Evolutionary conservation across 2,797 vertebrate genomes (phyloP), one percentile per base, ranked within the genome.

Genomic region (Acestrorhynchus altus): DNA sequence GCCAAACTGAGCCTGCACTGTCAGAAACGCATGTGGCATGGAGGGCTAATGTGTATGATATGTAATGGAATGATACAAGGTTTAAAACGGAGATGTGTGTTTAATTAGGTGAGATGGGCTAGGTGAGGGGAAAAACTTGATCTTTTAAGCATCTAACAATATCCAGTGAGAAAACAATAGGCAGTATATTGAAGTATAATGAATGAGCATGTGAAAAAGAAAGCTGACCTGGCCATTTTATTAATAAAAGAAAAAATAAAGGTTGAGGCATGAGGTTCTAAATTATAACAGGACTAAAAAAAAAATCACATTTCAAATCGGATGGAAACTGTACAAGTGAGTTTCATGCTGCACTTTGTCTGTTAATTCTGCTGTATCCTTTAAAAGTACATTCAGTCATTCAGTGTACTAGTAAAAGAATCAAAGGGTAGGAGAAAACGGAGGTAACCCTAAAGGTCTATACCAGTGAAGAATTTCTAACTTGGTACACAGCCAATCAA

Each of bases 351-450:
- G 86, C 87, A 83, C 87, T 79, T 85, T 78, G 76, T 86, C 84
- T 87, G 87, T 74, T 76, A 88, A 90, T 86, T 83, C 86, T 80
- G 83, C 72, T 80, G 80, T 77, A 77, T 56, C 84, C 84, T 82
- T 84, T 85, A 87, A 88, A 89, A 90, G 82, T 92, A 93, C 91
- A 94, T 93, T 93, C 93, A 90, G 86, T 88, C 79, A 66, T 65
- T 75, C 39, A 80, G 88, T 89, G 81, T 81, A 79, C 89, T 79
- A 84, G 85, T 83, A 46, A 85, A 88, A 83, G 67, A 81, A 56
- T 56, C 52, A 73, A 89, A 85, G 3, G n/a, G 28, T 75, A 72
- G 86, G 13, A 63, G 52, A 60, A 83, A 72, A 74, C n/a, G 76
- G 72, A 91, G 74, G 81, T 87, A 76, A 88, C 83, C 79, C 67